Evolutionary conservation across 2,888 invertebrate species (phyloP).

Genomic region (Tetranychus piercei): DNA sequence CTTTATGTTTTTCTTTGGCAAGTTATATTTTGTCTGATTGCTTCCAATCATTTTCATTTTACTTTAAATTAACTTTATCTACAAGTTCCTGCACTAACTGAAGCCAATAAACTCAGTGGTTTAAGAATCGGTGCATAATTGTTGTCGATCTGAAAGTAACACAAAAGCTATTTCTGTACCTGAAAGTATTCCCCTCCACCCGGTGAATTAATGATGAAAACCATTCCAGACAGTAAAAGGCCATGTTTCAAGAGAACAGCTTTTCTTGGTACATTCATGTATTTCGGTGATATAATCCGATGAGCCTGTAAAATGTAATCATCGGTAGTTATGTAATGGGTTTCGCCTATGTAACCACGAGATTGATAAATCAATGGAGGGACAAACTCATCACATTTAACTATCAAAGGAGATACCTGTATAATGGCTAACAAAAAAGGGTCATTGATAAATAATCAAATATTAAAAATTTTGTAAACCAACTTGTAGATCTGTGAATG

Average conservation of each 20-base stretch:
- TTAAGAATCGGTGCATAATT: background rate
- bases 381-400: too few species aligned
- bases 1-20: too few species aligned
- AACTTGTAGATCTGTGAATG: too few species aligned
- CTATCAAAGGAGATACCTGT: too few species aligned
- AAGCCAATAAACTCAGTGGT: background rate
- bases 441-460: too few species aligned
- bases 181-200: background rate
- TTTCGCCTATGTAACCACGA: background rate
- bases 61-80: background rate
- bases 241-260: background rate
- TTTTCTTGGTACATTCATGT: background rate
- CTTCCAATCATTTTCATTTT: background rate
- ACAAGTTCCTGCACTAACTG: background rate
- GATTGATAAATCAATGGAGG: too few species aligned
- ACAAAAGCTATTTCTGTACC: background rate
- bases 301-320: background rate
- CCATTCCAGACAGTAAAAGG: background rate
- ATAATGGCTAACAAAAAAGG: too few species aligned
- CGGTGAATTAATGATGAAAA: slow-evolving; percentile 3
- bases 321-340: background rate
- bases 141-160: background rate
- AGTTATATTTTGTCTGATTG: background rate
- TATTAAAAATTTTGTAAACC: too few species aligned
- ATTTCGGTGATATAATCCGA: background rate